These are phyloP conservation scores for Plectrocnemia conspersa DNA, from an alignment of 1,140 invertebrate genomes.

Conservation along the genomic window DNA sequence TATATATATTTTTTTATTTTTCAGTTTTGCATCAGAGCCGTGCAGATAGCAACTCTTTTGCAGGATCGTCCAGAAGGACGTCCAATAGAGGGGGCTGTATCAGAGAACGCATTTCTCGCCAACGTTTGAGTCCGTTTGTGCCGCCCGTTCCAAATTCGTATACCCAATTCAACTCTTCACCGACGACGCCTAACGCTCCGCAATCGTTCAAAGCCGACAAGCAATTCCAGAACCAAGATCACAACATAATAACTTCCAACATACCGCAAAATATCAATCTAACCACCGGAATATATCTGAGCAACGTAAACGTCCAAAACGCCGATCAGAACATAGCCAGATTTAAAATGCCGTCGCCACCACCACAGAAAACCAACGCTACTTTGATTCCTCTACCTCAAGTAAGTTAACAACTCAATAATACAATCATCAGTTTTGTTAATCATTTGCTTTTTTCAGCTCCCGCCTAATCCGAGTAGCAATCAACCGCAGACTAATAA, in stretches of 20 bases:
- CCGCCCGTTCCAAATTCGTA: not conserved
- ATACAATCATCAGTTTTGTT: conserved; percentile 1
- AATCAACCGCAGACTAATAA: conserved; percentile 15
- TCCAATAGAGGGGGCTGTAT: conserved; percentile 21
- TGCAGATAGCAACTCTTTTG: not conserved
- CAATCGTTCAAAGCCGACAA: conserved; percentile 6
- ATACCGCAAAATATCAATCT: conserved; percentile 21
- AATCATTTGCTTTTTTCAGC: conserved; percentile 6
- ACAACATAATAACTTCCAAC: conserved; percentile 13
- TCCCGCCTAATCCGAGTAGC: not conserved
- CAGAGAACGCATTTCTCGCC: conserved; percentile 16
- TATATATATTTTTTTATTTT: conserved; percentile 10
- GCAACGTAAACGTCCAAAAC: conserved; percentile 12
- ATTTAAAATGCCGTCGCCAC: conserved; percentile 33
- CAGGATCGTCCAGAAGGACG: not conserved
- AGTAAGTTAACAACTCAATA: conserved; percentile 3
- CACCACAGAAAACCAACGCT: conserved; percentile 23
- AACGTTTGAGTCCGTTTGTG: conserved; percentile 12
- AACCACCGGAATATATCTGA: conserved; percentile 20
- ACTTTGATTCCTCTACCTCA: conserved; percentile 11
- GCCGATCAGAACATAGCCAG: conserved; percentile 4
- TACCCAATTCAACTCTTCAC: conserved; percentile 8
- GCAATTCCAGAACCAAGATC: not conserved
- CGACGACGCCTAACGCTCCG: not conserved
- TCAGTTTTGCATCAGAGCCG: conserved; percentile 18